These are phyloP conservation scores for Zenarchopterus dispar DNA, from an alignment of 2,797 vertebrate genomes.

Conservation along the genomic window DNA sequence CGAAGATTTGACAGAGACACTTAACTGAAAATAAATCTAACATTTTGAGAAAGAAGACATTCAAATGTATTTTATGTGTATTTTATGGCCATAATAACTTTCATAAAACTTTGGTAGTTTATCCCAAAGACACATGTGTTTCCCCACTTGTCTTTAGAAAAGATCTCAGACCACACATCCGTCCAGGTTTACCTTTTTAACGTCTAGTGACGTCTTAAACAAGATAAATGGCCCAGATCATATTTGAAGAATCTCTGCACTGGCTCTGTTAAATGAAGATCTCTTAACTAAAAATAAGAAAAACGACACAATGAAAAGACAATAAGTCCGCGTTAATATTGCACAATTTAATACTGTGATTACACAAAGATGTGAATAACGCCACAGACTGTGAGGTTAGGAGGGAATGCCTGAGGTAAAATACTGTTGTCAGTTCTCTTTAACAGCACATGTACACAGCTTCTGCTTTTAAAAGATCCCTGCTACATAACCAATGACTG, in stretches of 20 bases:
- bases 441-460: constrained; percentile 74
- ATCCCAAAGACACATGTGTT: constrained; percentile 23
- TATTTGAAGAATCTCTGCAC: constrained; percentile 11
- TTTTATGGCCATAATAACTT: constrained; percentile 14
- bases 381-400: constrained; percentile 69
- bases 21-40: too few species aligned
- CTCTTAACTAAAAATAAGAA: constrained; percentile 12
- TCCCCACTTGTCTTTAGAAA: constrained; percentile 27
- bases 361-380: constrained; percentile 77
- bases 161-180: constrained; percentile 60
- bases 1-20: too few species aligned
- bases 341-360: constrained; percentile 83
- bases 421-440: constrained; percentile 67
- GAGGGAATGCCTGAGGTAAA: constrained; percentile 76
- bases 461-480: constrained; percentile 63
- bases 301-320: constrained; percentile 68
- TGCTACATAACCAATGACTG: constrained; percentile 73
- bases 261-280: constrained; percentile 7
- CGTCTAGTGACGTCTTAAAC: constrained; percentile 38
- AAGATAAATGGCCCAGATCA: neutral
- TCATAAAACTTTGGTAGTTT: constrained; percentile 23
- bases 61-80: neutral
- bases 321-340: constrained; percentile 73
- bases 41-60: neutral
- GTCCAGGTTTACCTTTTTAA: constrained; percentile 44